Base-by-base conservation (phyloP, 2,113 vertebrate genomes). In the Platysternon megacephalum region DNA sequence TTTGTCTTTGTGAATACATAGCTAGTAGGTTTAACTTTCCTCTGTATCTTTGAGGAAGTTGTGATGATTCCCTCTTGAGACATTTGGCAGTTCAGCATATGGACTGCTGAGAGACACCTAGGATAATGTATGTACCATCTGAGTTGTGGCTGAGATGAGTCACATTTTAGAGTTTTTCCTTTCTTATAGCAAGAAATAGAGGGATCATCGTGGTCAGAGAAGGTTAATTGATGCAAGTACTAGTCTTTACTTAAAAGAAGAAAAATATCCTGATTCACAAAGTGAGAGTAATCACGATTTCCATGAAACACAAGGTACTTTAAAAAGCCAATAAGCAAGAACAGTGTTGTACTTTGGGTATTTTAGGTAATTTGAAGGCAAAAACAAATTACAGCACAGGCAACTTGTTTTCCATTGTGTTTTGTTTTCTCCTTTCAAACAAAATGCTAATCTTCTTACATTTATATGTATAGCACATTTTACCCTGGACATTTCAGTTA, bases 71-170 rank as follows among this genome's bases (percentile, higher is more conserved):
- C 84, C 1, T 79, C 89, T 46, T 55, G 42, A 85, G 11, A 68
- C 17, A 88, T 76, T 93, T 87, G 79, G 68, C 72, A 85, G 84
- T 87, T 24, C 72, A 82, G 61, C 86, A 74, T 74, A 86, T 24
- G 49, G 65, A 82, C 44, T 88, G 92, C 76, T 82, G 12, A 92
- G 61, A 91, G 26, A 81, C 26, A 88, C 58, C 39, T 81, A 86
- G 5, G 3, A 21, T 79, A 94, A 82, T 42, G 55, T 85, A 56
- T n/a, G 21, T 56, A 83, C 83, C 46, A 85, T 22, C n/a, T 87
- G 68, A 91, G 29, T 29, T 94, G 65, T 26, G 85, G 42, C 35
- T 91, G 56, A 87, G 24, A 55, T 11, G 2, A 85, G 12, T 56
- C 81, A 85, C 17, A 9, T 21, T 8, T 79, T 82, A 56, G 28